Evolutionary conservation across 1,140 invertebrate genomes (phyloP).

Genomic region (Rhopalosiphum padi): DNA sequence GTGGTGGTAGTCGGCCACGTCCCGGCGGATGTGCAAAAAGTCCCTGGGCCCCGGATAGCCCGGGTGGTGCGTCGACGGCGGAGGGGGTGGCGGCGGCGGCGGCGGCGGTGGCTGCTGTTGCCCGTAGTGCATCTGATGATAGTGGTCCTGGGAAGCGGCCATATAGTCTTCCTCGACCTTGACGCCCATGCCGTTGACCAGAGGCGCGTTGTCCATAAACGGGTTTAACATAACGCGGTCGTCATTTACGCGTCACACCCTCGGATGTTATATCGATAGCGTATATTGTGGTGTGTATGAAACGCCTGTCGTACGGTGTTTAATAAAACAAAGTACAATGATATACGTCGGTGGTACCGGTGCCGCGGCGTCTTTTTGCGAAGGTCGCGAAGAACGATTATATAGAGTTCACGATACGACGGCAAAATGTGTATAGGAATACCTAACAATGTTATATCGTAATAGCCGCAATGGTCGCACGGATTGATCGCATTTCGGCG

Average conservation of each 20-base stretch:
- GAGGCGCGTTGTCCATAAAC: constrained; percentile 68
- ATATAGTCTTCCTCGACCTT: constrained; percentile 55
- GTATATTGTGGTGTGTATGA: not conserved
- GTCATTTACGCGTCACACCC: constrained; percentile 54
- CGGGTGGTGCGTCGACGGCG: constrained; percentile 62
- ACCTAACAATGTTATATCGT: not conserved
- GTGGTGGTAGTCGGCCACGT: constrained; percentile 66
- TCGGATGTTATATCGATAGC: not conserved
- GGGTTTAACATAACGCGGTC: constrained; percentile 69
- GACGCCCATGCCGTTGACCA: constrained; percentile 61
- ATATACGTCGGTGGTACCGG: not conserved
- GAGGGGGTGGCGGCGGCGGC: constrained; percentile 64
- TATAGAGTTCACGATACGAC: not conserved
- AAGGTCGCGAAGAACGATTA: not conserved
- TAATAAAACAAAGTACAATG: too few species aligned
- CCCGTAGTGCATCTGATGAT: constrained; percentile 60
- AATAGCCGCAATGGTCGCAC: too few species aligned
- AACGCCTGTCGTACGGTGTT: too few species aligned
- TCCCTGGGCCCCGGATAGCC: constrained; percentile 63
- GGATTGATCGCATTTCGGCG: not conserved
- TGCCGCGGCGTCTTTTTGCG: not conserved
- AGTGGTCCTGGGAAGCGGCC: constrained; percentile 24
- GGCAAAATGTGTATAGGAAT: not conserved
- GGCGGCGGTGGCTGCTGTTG: constrained; percentile 65
- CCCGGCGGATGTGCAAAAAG: constrained; percentile 63